Base-by-base conservation (phyloP, 1,140 invertebrate species). In the Drosophila sp. region DNA sequence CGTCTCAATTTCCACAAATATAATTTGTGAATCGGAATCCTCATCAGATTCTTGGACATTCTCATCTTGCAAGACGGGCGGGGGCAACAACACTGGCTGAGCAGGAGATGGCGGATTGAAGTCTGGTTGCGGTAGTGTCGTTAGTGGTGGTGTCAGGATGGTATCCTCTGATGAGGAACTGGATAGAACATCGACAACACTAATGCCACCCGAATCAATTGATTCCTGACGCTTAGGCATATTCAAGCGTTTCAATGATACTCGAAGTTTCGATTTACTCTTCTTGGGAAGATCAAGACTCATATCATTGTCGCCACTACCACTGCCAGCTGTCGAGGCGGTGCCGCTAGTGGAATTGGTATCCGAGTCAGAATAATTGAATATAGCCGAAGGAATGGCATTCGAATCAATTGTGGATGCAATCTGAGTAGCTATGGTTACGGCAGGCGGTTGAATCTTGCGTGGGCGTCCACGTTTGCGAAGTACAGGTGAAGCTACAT, bases 1-100 rank as follows among this genome's bases (percentile, higher is more conserved):
- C 30, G 71, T 70, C 25, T 87, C 80, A 6, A 87, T 79, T 7
- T 83, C 84, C 1, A 89, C 66, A 23, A 87, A 87, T 25, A 87
- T 87, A 23, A 87, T 87, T 25, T 89, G 76, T 0, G 69, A 66
- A 5, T 72, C 57, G 1, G 69, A 66, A 11, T 70, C 54, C 1
- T 60, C 74, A 1, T 61, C 65, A 6, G 40, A 33, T 10, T 62
- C 68, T 10, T 72, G n/a, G 0, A 67, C 75, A 2, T 77, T 77
- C 2, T 66, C 75, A 17, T 77, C 75, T 47, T 77, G 56, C 2
- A 76, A 10, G 1, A 57, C 60, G 0, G 60, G n/a, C 1, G 32
- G 30, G 0, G 60, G n/a, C 1, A 30, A 23, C n/a, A 60, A 41
- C 5, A 60, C 44, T 7, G 44, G 23, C 44, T 27, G 44, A 3